These are phyloP conservation scores for Prorops nasuta DNA, from an alignment of 1,140 invertebrate genomes.

Conservation along the genomic window DNA sequence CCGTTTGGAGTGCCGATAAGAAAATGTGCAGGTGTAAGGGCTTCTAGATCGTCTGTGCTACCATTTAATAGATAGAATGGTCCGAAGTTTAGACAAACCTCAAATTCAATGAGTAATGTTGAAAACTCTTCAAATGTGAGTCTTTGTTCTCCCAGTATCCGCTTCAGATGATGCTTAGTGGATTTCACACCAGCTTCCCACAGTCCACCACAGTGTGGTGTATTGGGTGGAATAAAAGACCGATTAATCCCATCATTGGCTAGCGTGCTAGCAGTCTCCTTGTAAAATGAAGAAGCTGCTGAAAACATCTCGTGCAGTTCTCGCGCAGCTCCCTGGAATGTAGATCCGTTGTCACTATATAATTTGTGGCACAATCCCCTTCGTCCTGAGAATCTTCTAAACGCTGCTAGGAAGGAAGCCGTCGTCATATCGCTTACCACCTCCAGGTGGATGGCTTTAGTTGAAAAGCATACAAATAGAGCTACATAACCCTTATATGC, in stretches of 20 bases:
- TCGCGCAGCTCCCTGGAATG: not conserved
- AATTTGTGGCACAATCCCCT: not conserved
- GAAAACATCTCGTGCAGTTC: not conserved
- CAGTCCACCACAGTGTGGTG: too few relatives aligned
- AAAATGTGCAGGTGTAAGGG: not conserved
- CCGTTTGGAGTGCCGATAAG: not conserved
- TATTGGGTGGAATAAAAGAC: not conserved
- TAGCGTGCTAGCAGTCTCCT: not conserved
- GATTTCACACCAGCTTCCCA: too few relatives aligned
- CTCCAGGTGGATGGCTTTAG: not conserved
- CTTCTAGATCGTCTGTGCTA: not conserved
- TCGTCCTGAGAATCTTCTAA: not conserved
- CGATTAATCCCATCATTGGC: not conserved
- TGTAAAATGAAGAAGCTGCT: not conserved
- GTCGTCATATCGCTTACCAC: not conserved
- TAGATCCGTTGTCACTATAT: not conserved
- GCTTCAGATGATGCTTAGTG: not conserved
- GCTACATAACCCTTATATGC: not conserved
- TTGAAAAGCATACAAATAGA: too few relatives aligned
- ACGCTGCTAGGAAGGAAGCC: not conserved
- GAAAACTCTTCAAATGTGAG: not conserved
- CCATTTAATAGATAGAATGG: not conserved
- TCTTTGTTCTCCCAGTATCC: not conserved
- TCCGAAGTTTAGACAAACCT: not conserved
- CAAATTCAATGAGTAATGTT: not conserved